Evolutionary conservation across 2,888 invertebrate species (phyloP), one percentile per base, ranked within the genome.

Genomic region (Hypercompe scribonia): DNA sequence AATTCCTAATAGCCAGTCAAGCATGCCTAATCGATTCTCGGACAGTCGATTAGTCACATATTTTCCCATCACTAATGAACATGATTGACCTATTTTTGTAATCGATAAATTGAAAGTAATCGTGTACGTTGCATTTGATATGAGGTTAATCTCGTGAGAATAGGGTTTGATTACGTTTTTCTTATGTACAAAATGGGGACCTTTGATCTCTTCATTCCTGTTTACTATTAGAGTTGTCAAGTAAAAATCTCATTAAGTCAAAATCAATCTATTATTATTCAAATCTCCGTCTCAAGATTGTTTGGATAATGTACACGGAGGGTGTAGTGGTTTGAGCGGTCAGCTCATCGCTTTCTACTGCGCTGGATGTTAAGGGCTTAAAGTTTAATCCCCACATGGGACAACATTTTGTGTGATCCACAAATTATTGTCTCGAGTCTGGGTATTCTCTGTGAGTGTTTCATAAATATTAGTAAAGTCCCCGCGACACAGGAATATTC

Each of bases 41-140:
- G 69, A 77, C 72, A 77, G 75, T 75, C 82, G 76, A 81, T 84
- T 82, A 50, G 82, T 75, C 72, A 76, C 77, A 84, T 79, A 46
- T 72, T 73, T 76, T 76, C 74, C 73, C 75, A 72, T 76, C 77
- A 72, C 72, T 81, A 80, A 80, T 80, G 71, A 75, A 81, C 70
- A 63, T 81, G 73, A 81, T 74, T 75, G 67, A 77, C 68, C 77
- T 77, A 80, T 81, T 78, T 77, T 78, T 68, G 68, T 75, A 73
- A 76, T 77, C 72, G 73, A 73, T 75, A 65, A 80, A 74, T 75
- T 73, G 68, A 68, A 71, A 73, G 61, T 72, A 65, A 72, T 74
- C 64, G 72, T 61, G 68, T 54, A 28, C 28, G 63, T 67, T 58
- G 31, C 21, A 72, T 72, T 82, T 42, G 70, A 28, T 76, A n/a